A percentile compares a stretch with the other conserved stretches of the same genome.
Evolutionary conservation across 1,140 invertebrate species (phyloP).

Genomic region (Neodiprion pinetum): DNA sequence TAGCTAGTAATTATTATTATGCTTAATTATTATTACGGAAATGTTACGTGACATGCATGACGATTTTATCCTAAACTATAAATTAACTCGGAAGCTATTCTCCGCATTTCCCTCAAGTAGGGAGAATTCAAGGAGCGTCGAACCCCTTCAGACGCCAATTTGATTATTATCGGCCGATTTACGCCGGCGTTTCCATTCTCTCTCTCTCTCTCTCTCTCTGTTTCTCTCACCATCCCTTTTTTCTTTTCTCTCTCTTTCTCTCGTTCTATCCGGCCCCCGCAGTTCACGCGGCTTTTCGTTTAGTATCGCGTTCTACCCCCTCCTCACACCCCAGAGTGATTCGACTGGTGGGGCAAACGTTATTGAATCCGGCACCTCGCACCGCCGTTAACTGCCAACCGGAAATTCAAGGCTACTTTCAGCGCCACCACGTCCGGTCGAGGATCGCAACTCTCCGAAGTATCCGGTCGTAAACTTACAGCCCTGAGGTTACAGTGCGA

Average conservation of each 20-base stretch:
- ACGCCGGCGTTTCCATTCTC: background rate
- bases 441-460: background rate
- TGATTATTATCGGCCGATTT: constrained; percentile 5
- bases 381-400: background rate
- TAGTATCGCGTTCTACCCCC: background rate
- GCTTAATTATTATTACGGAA: background rate
- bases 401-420: background rate
- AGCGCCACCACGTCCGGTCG: too few relatives aligned
- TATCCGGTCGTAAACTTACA: background rate
- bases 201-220: too few relatives aligned
- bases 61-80: background rate
- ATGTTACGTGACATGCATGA: background rate
- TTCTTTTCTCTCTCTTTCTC: background rate
- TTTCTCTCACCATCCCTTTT: background rate
- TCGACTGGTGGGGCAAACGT: background rate
- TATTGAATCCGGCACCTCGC: constrained; percentile 4
- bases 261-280: background rate
- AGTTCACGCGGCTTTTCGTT: background rate
- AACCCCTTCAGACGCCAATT: background rate
- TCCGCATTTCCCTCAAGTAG: background rate
- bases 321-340: background rate
- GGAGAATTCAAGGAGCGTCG: background rate
- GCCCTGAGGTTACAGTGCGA: too few relatives aligned
- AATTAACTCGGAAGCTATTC: constrained; percentile 2
- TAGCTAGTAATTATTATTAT: background rate